Base-by-base conservation (phyloP, 2,797 vertebrate genomes). In the Rachycentron canadum region DNA sequence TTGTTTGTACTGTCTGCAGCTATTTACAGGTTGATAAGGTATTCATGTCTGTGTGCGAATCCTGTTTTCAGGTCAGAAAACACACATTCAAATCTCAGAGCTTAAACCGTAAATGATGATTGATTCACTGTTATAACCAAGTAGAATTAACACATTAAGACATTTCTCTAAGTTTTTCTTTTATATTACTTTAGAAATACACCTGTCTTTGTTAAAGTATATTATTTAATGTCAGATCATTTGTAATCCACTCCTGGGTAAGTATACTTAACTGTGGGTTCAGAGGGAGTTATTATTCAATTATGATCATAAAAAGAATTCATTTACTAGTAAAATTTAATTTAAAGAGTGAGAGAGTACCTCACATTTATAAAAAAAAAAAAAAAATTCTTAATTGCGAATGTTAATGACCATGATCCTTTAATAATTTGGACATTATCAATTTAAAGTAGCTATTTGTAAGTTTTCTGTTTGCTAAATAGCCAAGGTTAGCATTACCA, bases 1-100 rank as follows among this genome's bases (percentile, higher is more conserved):
- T 88, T 90, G 86, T 91, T 91, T 89, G 84, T 78, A 58, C 53
- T 84, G 81, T 89, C 70, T 90, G 78, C 26, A 72, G 65, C 69
- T 88, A 85, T 89, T 86, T 87, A 82, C 73, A 83, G 70, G 49
- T 63, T 86, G 53, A 64, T 72, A 38, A 41, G 47, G 17, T 73
- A 73, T 79, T 60, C 16, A 2, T 52, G 30, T 57, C 16, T 28
- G 38, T 52, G 11, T 58, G 40, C 57, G n/a, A 40, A 2, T 72
- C 26, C 16, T 34, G 17, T 38, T 57, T 70, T 78, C 32, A 65
- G 49, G 60, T 77, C 19, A 60, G 25, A 58, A 62, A 74, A 57
- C 52, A n/a, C 26, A 59, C 28, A 78, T 41, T 57, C 14, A 62
- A 55, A 38, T 40, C 45, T 50, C 10, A 55, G 11, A 43, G 11